Evolutionary conservation across 2,113 vertebrate species (phyloP), one percentile per base, ranked within the genome.

Genomic region (Hydrochoerus hydrochaeris): DNA sequence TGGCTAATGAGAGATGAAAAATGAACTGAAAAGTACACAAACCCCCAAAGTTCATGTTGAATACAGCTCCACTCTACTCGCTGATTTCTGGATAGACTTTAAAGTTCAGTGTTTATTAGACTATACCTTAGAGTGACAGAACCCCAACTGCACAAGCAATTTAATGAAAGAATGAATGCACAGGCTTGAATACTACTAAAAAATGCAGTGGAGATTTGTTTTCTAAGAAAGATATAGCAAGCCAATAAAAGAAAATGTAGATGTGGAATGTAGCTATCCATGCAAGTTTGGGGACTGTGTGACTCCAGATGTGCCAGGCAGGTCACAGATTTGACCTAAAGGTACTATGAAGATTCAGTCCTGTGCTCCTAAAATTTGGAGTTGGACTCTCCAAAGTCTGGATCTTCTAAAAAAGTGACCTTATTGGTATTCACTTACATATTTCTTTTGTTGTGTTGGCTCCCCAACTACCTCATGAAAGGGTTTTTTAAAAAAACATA

Each of bases 61-160:
- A 44, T 73, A 22, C 8, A 65, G 62, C 6, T 52, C 54, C 44
- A 19, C 41, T 52, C 93, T 73, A 86, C 28, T 30, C 58, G 30
- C 63, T 46, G 49, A 57, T 92, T 71, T 30, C 83, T 63, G 41
- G 60, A 73, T n/a, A 86, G 65, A 28, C 57, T 90, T 94, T 71
- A 54, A 86, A 58, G 41, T 77, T 80, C 67, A 65, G 2, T 77
- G 96, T 90, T 97, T 85, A 85, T 90, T 63, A 90, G 26, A 3
- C 1, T 14, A 44, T n/a, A 69, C 54, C 58, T 88, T 32, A 88
- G 54, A 84, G 35, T 24, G 32, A 52, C 67, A 57, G 85, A 41
- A 86, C 17, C 73, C 38, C 54, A 60, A 20, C 20, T 30, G 20
- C 20, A 44, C 32, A 46, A 67, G 9, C 46, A 54, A 78, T 38